A percentile compares a stretch with the other conserved stretches of the same genome.
Conservation (phyloP, 2,797 vertebrate species). For the Acipenser oxyrinchus region DNA sequence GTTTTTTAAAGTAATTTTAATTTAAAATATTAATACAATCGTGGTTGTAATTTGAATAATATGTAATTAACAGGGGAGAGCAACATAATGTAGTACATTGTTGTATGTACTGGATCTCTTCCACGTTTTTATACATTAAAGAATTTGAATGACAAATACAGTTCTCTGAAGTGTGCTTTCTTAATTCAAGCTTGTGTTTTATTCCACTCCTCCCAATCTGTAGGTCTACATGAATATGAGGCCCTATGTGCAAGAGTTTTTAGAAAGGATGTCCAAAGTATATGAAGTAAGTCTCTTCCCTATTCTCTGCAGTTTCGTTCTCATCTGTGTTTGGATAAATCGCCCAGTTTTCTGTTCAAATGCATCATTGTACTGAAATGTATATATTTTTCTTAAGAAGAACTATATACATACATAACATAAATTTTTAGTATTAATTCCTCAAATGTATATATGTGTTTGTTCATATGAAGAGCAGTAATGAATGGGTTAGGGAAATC, state of each 20-base stretch:
- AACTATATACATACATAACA: too few relatives aligned
- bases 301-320: too few relatives aligned
- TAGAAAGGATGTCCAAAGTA: slow-evolving; percentile 61
- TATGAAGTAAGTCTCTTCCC: slow-evolving; percentile 59
- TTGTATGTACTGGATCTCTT: background rate
- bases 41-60: background rate
- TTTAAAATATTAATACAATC: background rate
- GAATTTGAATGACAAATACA: too few relatives aligned
- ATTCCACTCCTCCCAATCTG: slow-evolving; percentile 10
- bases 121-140: background rate
- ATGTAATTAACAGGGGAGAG: background rate
- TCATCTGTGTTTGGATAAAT: too few relatives aligned
- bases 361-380: too few relatives aligned
- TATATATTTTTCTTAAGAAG: too few relatives aligned
- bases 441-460: too few relatives aligned
- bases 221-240: slow-evolving; percentile 70
- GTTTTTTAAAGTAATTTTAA: background rate
- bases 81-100: background rate
- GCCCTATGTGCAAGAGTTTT: slow-evolving; percentile 64
- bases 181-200: background rate
- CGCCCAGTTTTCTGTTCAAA: too few relatives aligned
- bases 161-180: background rate
- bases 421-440: too few relatives aligned
- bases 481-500: too few relatives aligned
- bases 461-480: too few relatives aligned